phyloP scores from a whole-genome alignment of 2,113 vertebrate genomes.

The Canis aureus region DNA sequence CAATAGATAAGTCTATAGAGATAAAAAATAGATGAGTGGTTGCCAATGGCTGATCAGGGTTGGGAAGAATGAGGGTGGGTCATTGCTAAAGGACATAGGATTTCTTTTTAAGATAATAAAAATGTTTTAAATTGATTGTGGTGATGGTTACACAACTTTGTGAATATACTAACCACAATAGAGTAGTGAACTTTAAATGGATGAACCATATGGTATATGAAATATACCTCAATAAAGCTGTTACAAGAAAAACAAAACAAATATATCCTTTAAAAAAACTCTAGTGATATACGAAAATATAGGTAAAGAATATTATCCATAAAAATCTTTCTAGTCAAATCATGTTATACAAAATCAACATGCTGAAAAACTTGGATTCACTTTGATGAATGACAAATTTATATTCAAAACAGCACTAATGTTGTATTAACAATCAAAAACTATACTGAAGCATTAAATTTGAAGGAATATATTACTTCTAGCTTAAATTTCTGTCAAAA shows the following conservation, averaged over 20 bases:
- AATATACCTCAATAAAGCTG: not conserved
- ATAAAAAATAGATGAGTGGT: not conserved
- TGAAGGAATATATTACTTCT: constrained; percentile 85
- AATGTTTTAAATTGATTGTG: not conserved
- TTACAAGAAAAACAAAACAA: constrained; percentile 33
- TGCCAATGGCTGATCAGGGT: not conserved
- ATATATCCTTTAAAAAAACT: not conserved
- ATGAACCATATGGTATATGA: not conserved
- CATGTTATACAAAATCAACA: constrained; percentile 54
- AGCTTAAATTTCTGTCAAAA: constrained; percentile 88
- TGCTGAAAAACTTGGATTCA: constrained; percentile 42
- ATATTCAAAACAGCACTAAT: constrained; percentile 89
- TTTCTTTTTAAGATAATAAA: not conserved
- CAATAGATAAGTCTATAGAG: not conserved
- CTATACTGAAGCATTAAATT: constrained; percentile 87
- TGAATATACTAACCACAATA: not conserved
- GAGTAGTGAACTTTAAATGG: not conserved
- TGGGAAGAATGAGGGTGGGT: not conserved
- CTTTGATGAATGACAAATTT: constrained; percentile 81
- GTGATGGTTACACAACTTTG: not conserved
- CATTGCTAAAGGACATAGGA: not conserved
- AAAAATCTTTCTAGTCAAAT: not conserved
- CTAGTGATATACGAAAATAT: not conserved
- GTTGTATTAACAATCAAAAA: constrained; percentile 90
- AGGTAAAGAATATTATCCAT: not conserved